Evolutionary conservation across 2,888 invertebrate species (phyloP).

Genomic region (Tridacna crocea): DNA sequence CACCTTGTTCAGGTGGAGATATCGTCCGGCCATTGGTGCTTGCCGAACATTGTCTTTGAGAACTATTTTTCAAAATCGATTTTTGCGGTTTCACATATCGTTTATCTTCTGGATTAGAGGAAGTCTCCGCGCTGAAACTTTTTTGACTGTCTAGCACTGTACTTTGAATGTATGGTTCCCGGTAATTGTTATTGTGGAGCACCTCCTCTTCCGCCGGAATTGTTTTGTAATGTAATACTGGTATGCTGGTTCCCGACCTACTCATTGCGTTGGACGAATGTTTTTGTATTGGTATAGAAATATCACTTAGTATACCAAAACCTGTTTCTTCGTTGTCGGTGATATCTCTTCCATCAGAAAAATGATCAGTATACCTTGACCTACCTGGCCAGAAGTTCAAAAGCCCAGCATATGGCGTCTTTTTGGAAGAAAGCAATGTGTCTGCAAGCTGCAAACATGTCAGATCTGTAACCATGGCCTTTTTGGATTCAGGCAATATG

Average conservation of each 20-base stretch:
- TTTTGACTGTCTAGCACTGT: background rate
- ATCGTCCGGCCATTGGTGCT: background rate
- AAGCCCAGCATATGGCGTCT: constrained; percentile 43
- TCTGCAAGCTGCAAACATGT: constrained; percentile 55
- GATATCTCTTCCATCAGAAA: constrained; percentile 5
- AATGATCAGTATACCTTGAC: constrained; percentile 35
- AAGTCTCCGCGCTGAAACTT: background rate
- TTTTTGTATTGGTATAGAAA: background rate
- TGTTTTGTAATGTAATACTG: constrained; percentile 20
- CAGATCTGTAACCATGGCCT: constrained; percentile 37
- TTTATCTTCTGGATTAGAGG: background rate
- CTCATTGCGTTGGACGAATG: background rate
- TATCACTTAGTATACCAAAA: background rate
- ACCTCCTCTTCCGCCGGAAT: constrained; percentile 27
- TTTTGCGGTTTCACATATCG: constrained; percentile 43
- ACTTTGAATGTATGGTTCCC: background rate
- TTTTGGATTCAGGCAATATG: constrained; percentile 15
- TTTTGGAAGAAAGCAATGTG: constrained; percentile 42
- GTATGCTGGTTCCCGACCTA: constrained; percentile 11
- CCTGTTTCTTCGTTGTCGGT: background rate
- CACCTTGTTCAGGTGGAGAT: background rate
- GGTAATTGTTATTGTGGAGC: background rate
- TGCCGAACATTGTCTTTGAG: background rate
- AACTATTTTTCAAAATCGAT: constrained; percentile 53
- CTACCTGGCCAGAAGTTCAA: constrained; percentile 25